Conservation (phyloP, 2,797 vertebrate genomes). For the Potorous gilbertii region DNA sequence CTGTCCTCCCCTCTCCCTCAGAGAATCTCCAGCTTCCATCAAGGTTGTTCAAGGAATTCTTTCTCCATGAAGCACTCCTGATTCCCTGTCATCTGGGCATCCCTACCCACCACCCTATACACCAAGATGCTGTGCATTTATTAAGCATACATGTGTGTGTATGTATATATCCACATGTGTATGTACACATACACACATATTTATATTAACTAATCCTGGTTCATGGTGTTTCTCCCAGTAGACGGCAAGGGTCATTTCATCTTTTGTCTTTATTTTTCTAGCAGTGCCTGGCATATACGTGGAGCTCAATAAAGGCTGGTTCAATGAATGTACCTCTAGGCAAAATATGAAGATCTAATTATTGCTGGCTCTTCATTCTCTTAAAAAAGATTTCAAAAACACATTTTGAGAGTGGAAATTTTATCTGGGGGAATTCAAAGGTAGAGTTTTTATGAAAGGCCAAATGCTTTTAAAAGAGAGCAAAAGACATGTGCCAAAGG, state of each 20-base stretch:
- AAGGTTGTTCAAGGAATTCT: background rate
- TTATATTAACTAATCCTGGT: background rate
- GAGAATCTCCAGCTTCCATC: background rate
- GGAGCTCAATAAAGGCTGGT: background rate
- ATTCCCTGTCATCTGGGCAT: background rate
- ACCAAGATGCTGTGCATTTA: background rate
- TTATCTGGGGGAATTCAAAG: background rate
- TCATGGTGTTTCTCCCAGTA: background rate
- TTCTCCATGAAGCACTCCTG: too few species aligned
- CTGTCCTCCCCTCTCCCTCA: background rate
- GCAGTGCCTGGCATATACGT: background rate
- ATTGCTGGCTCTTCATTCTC: background rate
- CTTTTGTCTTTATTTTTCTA: background rate
- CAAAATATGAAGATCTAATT: background rate
- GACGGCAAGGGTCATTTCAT: background rate
- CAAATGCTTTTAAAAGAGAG: background rate
- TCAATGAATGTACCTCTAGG: background rate
- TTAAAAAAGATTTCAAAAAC: background rate
- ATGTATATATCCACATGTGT: background rate
- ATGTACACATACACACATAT: background rate
- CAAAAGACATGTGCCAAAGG: background rate
- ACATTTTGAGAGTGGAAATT: background rate
- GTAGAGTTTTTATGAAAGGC: background rate
- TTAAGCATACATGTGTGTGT: fast-evolving
- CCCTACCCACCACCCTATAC: background rate